A percentile compares a stretch with the other conserved stretches of the same genome.
phyloP scores from a whole-genome alignment of 2,797 vertebrate species.

The Lithobates pipiens region DNA sequence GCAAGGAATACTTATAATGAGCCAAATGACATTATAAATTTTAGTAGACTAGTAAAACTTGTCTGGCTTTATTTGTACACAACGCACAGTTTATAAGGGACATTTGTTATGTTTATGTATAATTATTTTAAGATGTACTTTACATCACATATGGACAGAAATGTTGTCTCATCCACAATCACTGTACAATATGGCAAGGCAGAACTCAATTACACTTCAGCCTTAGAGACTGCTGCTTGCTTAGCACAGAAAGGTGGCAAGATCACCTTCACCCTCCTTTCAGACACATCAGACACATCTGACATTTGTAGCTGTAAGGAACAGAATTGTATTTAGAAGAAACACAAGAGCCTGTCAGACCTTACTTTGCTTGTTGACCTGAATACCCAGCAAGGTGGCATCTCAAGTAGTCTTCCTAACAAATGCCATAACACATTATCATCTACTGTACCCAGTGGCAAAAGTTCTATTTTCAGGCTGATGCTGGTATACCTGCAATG shows the following conservation, averaged over 20 bases:
- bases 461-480: slow-evolving; percentile 9
- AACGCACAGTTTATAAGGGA: slow-evolving; percentile 5
- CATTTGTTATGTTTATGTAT: slow-evolving; percentile 21
- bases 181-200: slow-evolving; percentile 5
- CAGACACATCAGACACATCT: slow-evolving; percentile 7
- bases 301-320: slow-evolving; percentile 45
- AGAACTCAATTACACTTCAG: background rate
- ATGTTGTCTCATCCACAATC: background rate
- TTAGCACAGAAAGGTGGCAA: slow-evolving; percentile 26
- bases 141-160: slow-evolving; percentile 1
- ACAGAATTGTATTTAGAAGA: slow-evolving; percentile 15
- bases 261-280: slow-evolving; percentile 39
- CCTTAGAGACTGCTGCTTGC: slow-evolving; percentile 2
- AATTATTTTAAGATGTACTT: slow-evolving; percentile 5
- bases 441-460: slow-evolving; percentile 31
- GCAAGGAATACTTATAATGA: slow-evolving; percentile 24
- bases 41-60: slow-evolving; percentile 38
- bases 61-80: slow-evolving; percentile 1
- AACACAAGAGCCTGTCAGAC: slow-evolving; percentile 11
- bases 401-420: slow-evolving; percentile 19
- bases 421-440: slow-evolving; percentile 23
- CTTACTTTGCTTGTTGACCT: slow-evolving; percentile 39
- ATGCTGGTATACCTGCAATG: background rate
- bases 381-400: slow-evolving; percentile 15
- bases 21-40: slow-evolving; percentile 35